Base-by-base conservation (phyloP, 2,797 vertebrate species). In the Pangasius mekongensis region DNA sequence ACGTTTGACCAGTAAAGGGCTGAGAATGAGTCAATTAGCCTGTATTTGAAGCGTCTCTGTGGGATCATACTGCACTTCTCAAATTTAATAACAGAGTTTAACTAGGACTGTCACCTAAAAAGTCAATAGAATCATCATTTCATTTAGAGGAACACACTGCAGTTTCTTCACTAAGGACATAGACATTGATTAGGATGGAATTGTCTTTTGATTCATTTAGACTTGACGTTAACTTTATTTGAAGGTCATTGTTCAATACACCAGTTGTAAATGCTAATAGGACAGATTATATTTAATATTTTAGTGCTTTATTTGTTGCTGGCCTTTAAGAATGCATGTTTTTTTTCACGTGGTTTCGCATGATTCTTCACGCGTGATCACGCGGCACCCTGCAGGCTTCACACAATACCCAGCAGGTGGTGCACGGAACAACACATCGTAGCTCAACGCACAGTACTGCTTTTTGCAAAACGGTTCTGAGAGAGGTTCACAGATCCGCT, bases 21-120 rank as follows among this genome's bases (percentile, higher is more conserved):
- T 76, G n/a, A 76, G 47, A 84, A n/a, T 47, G 7, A 87, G 47
- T 87, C 88, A 73, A 64, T 83, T 87, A 82, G 62, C 30, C 71
- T 49, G 76, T 54, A 69, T 71, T 86, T 87, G 39, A 82, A 62
- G 81, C 36, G 58, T 62, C 76, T 67, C 67, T 64, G 27, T 49
- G 30, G 83, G 76, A 87, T 89, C 73, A 64, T 64, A 30, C 36
- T 30, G 39, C 39, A 64, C 81, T 64, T 83, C 16, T 66, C 3
- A 14, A 30, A 64, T 83, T 83, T 47, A 83, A 64, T 64, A 64
- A 83, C 36, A 30, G 36, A 47, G n/a, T 64, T 83, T 64, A 83
- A 64, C 58, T 64, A 22, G 2, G 43, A 78, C 10, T 64, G 13
- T 47, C 52, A 80, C 30, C 54, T 36, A 36, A 47, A 83, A 47